Conservation (phyloP, 2,797 vertebrate species). For the Tenualosa ilisha region DNA sequence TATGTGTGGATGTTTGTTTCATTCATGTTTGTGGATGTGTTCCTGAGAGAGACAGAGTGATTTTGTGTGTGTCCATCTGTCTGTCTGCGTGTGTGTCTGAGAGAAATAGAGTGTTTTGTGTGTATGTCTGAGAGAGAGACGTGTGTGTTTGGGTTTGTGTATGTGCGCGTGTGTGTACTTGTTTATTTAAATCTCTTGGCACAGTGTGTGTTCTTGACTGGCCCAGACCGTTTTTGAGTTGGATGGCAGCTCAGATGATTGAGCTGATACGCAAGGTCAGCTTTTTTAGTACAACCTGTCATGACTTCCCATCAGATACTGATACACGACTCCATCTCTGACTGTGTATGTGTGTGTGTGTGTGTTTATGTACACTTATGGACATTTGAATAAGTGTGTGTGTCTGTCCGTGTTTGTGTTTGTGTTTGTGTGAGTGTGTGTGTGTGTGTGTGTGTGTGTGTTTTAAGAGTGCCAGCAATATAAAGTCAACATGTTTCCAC, state of each 20-base stretch:
- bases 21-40: background rate
- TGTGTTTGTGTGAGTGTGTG: background rate
- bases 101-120: background rate
- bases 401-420: background rate
- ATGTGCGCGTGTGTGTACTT: conserved; percentile 31
- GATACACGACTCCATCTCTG: background rate
- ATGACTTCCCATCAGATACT: background rate
- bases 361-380: conserved; percentile 11
- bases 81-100: conserved; percentile 10
- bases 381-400: background rate
- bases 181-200: conserved; percentile 18
- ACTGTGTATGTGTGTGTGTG: background rate
- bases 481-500: background rate
- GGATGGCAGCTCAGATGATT: background rate
- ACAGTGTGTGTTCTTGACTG: background rate
- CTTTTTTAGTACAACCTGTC: background rate
- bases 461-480: background rate
- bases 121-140: background rate
- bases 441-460: background rate
- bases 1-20: background rate
- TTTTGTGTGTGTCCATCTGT: too few species aligned
- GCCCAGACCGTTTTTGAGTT: background rate
- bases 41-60: too few species aligned
- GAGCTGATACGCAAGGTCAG: background rate
- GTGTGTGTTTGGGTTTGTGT: conserved; percentile 23